Evolutionary conservation across 2,888 invertebrate genomes (phyloP), one percentile per base, ranked within the genome.

Genomic region (Trilocha varians): DNA sequence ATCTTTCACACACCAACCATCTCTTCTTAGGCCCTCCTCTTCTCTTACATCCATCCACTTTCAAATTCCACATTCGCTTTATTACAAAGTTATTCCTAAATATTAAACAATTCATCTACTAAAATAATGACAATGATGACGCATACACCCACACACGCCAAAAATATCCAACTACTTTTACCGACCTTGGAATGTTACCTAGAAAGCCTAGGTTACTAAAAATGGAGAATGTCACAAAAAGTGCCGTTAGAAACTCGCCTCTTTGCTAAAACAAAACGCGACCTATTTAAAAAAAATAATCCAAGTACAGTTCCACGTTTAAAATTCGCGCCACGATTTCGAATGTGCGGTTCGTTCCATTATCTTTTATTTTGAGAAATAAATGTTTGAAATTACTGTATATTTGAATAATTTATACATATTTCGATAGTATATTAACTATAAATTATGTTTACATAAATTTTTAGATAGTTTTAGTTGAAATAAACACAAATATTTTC

Each of bases 251-350:
- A 15, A 15, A 6, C 32, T 25, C 16, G 13, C 25, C 13, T 35
- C 25, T 45, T 47, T 50, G 51, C 48, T 53, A 70, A 73, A 67
- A 65, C 59, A 54, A 72, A 74, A 62, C 54, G 47, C 65, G 71
- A 67, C 74, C 76, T 59, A 67, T 66, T 59, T 68, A 62, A 35
- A 15, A 41, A 41, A 40, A 43, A n/a, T n/a, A n/a, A n/a, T n/a
- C n/a, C 33, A 39, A 40, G 56, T 59, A 70, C 67, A 65, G 69
- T 67, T 70, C 57, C 57, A 58, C 65, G 62, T 76, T 80, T 70
- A 66, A 75, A 78, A 83, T 80, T 80, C 78, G 74, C 80, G 70
- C 59, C 67, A 59, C 69, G 65, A 49, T 50, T 44, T 32, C 41
- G 45, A n/a, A n/a, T n/a, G n/a, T n/a, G n/a, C n/a, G n/a, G n/a